phyloP scores from a whole-genome alignment of 2,797 vertebrate species.

The Acanthurus tractus region DNA sequence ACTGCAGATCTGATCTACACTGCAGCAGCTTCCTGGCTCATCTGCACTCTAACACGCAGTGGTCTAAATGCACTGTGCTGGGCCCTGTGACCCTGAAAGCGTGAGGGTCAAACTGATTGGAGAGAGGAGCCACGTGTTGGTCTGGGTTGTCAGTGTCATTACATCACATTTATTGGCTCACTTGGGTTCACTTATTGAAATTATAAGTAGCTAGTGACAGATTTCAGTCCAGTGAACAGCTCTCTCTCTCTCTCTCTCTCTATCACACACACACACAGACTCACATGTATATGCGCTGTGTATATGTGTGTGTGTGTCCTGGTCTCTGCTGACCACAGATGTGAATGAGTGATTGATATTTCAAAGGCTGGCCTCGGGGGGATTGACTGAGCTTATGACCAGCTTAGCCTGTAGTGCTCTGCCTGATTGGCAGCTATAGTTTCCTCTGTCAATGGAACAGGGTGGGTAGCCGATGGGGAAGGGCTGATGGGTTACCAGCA shows the following conservation, averaged over 20 bases:
- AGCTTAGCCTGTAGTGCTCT: constrained; percentile 55
- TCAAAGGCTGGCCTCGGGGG: constrained; percentile 40
- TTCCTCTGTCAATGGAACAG: constrained; percentile 49
- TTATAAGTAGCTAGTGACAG: constrained; percentile 2
- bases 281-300: not conserved
- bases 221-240: constrained; percentile 8
- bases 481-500: constrained; percentile 35
- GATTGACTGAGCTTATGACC: constrained; percentile 64
- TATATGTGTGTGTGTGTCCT: constrained; percentile 2
- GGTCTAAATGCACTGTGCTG: constrained; percentile 14
- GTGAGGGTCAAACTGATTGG: constrained; percentile 43
- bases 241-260: not conserved
- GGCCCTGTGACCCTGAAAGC: constrained; percentile 49
- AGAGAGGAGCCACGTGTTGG: constrained; percentile 34
- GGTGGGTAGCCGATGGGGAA: not conserved
- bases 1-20: not conserved
- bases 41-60: not conserved
- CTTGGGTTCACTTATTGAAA: constrained; percentile 45
- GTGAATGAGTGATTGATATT: constrained; percentile 64
- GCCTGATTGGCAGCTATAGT: constrained; percentile 74
- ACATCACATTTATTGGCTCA: constrained; percentile 55
- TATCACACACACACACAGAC: not conserved
- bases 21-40: constrained; percentile 21
- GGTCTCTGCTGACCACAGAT: constrained; percentile 45
- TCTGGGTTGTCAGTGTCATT: constrained; percentile 39